Evolutionary conservation across 2,888 invertebrate species (phyloP), one percentile per base, ranked within the genome.

Genomic region (Isotomurus palustris): DNA sequence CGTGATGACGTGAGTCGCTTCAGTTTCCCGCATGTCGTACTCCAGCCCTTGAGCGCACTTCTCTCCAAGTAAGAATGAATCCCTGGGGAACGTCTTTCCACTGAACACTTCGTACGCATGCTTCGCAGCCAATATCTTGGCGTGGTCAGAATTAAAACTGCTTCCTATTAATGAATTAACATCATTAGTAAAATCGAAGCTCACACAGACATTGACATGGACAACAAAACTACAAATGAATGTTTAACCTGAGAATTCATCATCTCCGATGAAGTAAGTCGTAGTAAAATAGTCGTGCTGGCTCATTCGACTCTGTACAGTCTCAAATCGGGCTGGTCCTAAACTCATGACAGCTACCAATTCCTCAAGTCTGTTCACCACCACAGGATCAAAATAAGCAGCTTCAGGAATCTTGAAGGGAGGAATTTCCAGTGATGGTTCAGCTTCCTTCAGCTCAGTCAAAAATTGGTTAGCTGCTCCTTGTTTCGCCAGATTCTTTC

Each of bases 91-190:
- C 14, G 19, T 24, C 28, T 54, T 45, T 24, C 52, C 5, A 43
- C 22, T n/a, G 45, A 36, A 43, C 4, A 35, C 21, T 21, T 58
- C 54, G 19, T 58, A 58, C 5, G 58, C 58, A 24, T 6, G 4
- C 32, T 54, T 49, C 12, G 45, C 40, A 17, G 54, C 58, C 12
- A 40, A 17, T 22, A 45, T 10, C 21, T 38, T 38, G 5, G 56
- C 8, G 24, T 41, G 36, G 21, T 53, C 53, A 17, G 24, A 8
- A 17, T 22, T 24, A 14, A 22, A 43, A 19, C 22, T 22, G 14
- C 6, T 22, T 14, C 22, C 43, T 43, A 2, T 32, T 14, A 35
- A 36, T 25, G 5, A 19, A 25, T 45, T 45, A 25, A 19, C 40
- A 40, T 19, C 6, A 40, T 19, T 32, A 32, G n/a, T n/a, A n/a